Percentiles rank a stretch among this genome's conserved stretches.
Evolutionary conservation across 1,140 invertebrate species (phyloP).

Genomic region (Oryzaephilus surinamensis): DNA sequence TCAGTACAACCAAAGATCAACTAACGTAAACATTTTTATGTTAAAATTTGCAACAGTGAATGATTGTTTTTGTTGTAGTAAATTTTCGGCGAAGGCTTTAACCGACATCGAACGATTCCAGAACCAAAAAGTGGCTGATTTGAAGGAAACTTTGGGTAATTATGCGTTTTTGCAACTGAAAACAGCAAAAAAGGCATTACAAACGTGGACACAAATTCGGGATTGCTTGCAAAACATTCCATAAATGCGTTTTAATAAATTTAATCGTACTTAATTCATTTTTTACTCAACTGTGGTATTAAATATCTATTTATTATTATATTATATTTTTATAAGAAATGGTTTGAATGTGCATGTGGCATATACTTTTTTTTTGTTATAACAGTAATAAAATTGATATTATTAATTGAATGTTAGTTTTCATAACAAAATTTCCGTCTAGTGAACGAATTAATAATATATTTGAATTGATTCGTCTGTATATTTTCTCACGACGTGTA

Average conservation of each 20-base stretch:
- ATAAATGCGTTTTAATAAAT: too few relatives aligned
- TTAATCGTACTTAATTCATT: too few relatives aligned
- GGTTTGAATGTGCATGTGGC: background rate
- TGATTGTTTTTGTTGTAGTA: constrained; percentile 41
- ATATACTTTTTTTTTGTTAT: background rate
- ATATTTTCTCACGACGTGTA: background rate
- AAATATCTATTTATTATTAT: background rate
- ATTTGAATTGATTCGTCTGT: too few relatives aligned
- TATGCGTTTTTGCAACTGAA: constrained; percentile 72
- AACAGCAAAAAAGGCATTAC: constrained; percentile 66
- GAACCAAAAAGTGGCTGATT: constrained; percentile 62
- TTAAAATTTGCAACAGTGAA: background rate
- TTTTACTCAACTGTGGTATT: background rate
- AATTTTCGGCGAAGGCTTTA: constrained; percentile 59
- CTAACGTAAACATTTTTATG: constrained; percentile 43
- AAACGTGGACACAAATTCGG: constrained; percentile 64
- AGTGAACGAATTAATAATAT: background rate
- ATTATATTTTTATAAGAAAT: background rate
- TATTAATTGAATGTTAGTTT: too few relatives aligned
- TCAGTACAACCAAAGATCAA: constrained; percentile 49
- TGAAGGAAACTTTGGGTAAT: constrained; percentile 63
- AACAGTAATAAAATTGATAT: background rate
- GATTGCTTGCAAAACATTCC: constrained; percentile 59
- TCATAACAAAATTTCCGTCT: background rate
- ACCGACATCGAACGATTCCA: constrained; percentile 69